Base-by-base conservation (phyloP, 2,113 vertebrate species). In the Bubalus kerabau region DNA sequence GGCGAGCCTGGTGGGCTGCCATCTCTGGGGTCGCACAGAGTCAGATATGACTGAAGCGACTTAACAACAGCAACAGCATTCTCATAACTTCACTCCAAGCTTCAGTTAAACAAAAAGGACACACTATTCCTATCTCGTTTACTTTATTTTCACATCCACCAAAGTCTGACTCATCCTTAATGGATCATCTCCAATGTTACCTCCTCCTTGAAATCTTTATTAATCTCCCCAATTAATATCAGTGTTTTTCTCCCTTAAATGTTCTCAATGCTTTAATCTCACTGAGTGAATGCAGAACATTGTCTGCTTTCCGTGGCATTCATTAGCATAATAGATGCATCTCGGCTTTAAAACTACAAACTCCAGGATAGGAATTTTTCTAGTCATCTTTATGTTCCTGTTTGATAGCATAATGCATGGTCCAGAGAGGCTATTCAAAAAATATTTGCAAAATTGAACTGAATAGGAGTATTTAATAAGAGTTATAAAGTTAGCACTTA, bases 81-180 rank as follows among this genome's bases (percentile, higher is more conserved):
- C 17, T 32, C 7, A 56, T 1, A 62, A 15, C 6, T 3, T 9
- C 2, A 14, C 6, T 32, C 21, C 4, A 1, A 21, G 19, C 7
- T 59, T 87, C 6, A 16, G 2, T 9, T n/a, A 28, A 81, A 82
- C 46, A 30, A 48, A 43, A 43, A 4, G 4, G 0, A 59, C 17
- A 16, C 9, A 2, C 32, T 74, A 2, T 32, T 60, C 2, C 26
- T 19, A 7, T 28, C 26, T 57, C 13, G 4, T 87, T 81, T 13
- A 19, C 6, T 62, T 56, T 48, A 2, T 36, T 62, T 80, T 59
- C 82, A 48, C 36, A 62, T 17, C 6, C 36, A 30, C 19, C 2
- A 24, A 16, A 50, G 17, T 43, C 28, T 46, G 26, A 23, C 11
- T 43, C 23, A 30, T 24, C 46, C n/a, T 52, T 56, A 21, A 1